These are phyloP conservation scores for Artemia sinica DNA, from an alignment of 2,888 invertebrate genomes.

Conservation along the genomic window DNA sequence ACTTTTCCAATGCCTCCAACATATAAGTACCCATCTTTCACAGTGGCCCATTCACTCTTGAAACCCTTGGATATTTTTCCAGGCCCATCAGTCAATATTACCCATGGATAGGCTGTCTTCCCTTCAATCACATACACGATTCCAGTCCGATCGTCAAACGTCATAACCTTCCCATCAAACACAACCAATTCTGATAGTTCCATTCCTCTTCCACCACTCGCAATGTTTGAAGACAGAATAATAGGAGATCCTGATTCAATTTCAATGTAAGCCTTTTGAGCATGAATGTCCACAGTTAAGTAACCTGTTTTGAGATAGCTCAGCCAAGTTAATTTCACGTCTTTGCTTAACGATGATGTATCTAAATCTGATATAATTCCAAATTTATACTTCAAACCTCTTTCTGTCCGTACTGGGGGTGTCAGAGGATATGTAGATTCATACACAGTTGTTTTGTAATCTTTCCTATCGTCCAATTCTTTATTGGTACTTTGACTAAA, in stretches of 20 bases:
- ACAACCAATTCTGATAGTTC: slow-evolving; percentile 86
- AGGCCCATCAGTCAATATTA: slow-evolving; percentile 78
- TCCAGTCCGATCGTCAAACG: slow-evolving; percentile 88
- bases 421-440: slow-evolving; percentile 69
- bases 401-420: slow-evolving; percentile 43
- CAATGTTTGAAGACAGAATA: slow-evolving; percentile 49
- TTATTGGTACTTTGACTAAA: background rate
- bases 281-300: slow-evolving; percentile 47
- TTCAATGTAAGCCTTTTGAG: slow-evolving; percentile 42
- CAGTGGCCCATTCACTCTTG: slow-evolving; percentile 91
- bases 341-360: slow-evolving; percentile 54
- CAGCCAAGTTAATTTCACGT: slow-evolving; percentile 45
- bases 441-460: slow-evolving; percentile 34
- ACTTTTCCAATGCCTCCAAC: slow-evolving; percentile 96
- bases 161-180: slow-evolving; percentile 72
- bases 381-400: slow-evolving; percentile 54
- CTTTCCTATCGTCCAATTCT: background rate
- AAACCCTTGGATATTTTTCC: slow-evolving; percentile 63
- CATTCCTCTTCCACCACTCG: slow-evolving; percentile 80
- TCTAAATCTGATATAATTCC: slow-evolving; percentile 88
- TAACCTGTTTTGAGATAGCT: slow-evolving; percentile 68
- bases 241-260: slow-evolving; percentile 52
- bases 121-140: slow-evolving; percentile 52
- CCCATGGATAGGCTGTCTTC: slow-evolving; percentile 54
- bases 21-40: slow-evolving; percentile 67